A percentile compares a stretch with the other conserved stretches of the same genome.
Conservation (phyloP, 2,113 vertebrate species). For the Polypterus bichir region DNA sequence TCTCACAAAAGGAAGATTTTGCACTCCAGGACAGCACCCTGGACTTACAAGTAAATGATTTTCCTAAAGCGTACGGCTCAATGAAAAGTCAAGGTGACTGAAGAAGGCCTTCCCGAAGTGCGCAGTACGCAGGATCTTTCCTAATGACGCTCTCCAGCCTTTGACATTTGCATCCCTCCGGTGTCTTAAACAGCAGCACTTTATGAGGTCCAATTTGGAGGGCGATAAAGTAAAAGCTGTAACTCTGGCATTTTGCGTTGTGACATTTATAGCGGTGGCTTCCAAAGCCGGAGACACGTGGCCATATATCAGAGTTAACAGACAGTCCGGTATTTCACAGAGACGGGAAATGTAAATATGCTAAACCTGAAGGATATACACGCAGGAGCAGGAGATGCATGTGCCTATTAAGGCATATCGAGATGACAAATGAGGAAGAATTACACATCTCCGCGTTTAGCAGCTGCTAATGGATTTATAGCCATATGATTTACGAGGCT, state of each 20-base stretch:
- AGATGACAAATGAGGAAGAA: slow-evolving; percentile 30
- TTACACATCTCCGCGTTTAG: slow-evolving; percentile 43
- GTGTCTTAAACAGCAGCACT: neutral
- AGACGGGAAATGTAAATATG: slow-evolving; percentile 3
- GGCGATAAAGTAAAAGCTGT: neutral
- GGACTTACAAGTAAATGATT: too few species aligned
- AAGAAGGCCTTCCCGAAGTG: neutral
- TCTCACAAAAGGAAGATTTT: too few species aligned
- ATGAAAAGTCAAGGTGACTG: too few species aligned
- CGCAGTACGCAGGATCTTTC: slow-evolving; percentile 1
- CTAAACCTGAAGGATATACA: slow-evolving; percentile 27
- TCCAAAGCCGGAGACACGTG: neutral
- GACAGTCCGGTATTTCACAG: neutral
- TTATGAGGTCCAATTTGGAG: neutral
- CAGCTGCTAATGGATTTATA: slow-evolving; percentile 49
- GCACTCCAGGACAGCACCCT: too few species aligned
- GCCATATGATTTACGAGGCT: slow-evolving; percentile 37
- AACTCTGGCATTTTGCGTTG: neutral
- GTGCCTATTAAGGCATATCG: slow-evolving; percentile 16
- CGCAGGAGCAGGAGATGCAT: slow-evolving; percentile 26
- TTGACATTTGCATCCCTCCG: slow-evolving; percentile 10
- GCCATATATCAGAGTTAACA: neutral
- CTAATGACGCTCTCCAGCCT: neutral
- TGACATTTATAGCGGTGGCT: neutral
- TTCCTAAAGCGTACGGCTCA: too few species aligned